Conservation (phyloP, 2,113 vertebrate genomes). For the Psittacara wagleri region DNA sequence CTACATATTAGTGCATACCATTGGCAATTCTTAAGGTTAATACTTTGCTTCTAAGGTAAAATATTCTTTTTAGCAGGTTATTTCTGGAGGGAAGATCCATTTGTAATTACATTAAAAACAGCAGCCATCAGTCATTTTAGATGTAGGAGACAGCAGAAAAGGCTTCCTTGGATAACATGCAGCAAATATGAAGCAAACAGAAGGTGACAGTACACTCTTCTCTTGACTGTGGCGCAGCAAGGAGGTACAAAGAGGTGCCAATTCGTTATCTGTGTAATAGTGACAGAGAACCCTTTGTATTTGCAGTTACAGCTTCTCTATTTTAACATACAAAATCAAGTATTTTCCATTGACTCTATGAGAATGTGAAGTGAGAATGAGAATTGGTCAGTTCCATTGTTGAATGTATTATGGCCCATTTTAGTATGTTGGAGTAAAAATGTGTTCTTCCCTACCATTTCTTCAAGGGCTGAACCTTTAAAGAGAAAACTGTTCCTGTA, state of each 20-base stretch:
- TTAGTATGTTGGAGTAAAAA: background rate
- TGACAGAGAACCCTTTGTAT: background rate
- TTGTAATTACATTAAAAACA: conserved; percentile 18
- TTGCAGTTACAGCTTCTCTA: background rate
- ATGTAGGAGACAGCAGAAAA: background rate
- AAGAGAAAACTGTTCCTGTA: background rate
- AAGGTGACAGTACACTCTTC: background rate
- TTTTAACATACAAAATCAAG: background rate
- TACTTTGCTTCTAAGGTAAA: background rate
- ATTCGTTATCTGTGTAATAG: background rate
- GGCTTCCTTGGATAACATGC: background rate
- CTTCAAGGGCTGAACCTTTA: background rate
- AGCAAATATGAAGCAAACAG: background rate
- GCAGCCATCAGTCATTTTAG: background rate
- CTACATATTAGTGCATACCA: background rate
- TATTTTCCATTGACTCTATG: background rate
- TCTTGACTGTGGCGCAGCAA: background rate
- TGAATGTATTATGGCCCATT: background rate
- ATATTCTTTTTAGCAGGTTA: conserved; percentile 1
- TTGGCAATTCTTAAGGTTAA: background rate
- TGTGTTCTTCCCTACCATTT: accelerated
- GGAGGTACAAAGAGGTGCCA: background rate
- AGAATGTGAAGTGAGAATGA: background rate
- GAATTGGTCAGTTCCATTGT: background rate
- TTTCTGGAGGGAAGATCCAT: conserved; percentile 44